phyloP scores from a whole-genome alignment of 1,140 invertebrate species.

The Manduca sexta region DNA sequence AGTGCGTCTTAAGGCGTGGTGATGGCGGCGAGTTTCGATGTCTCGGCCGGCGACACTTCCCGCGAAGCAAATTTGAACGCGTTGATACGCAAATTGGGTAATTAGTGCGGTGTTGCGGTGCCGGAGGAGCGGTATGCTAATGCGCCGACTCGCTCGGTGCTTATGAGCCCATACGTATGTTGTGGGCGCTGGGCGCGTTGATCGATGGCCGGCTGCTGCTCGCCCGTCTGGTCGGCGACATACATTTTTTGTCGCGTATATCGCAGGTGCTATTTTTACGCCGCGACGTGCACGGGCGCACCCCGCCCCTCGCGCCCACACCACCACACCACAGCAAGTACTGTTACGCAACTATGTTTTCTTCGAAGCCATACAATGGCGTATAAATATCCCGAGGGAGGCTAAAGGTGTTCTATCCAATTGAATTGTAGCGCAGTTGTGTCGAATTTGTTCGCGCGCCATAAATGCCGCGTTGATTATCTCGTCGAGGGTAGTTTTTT shows the following conservation, averaged over 20 bases:
- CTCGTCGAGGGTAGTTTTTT: too few relatives aligned
- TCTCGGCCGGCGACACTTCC: not conserved
- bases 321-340: too few relatives aligned
- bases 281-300: too few relatives aligned
- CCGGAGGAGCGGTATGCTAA: slow-evolving; percentile 1
- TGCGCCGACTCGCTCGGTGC: slow-evolving; percentile 1
- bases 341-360: too few relatives aligned
- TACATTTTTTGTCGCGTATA: slow-evolving; percentile 22
- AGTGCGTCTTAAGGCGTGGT: slow-evolving; percentile 6
- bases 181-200: slow-evolving; percentile 2
- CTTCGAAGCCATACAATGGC: too few relatives aligned
- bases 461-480: too few relatives aligned
- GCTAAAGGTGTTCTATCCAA: too few relatives aligned
- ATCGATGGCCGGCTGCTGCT: slow-evolving; percentile 18
- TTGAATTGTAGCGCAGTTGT: too few relatives aligned
- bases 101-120: slow-evolving; percentile 35
- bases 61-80: slow-evolving; percentile 20
- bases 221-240: slow-evolving; percentile 21
- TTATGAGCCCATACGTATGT: slow-evolving; percentile 28
- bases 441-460: too few relatives aligned
- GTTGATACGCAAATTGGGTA: slow-evolving; percentile 59
- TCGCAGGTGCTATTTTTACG: slow-evolving; percentile 23
- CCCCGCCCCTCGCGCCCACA: too few relatives aligned
- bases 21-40: not conserved
- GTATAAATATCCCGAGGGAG: too few relatives aligned